Evolutionary conservation across 53 echinoderm and acorn worm genomes (phyloP).

Genomic region (Hippasteria phrygiana): DNA sequence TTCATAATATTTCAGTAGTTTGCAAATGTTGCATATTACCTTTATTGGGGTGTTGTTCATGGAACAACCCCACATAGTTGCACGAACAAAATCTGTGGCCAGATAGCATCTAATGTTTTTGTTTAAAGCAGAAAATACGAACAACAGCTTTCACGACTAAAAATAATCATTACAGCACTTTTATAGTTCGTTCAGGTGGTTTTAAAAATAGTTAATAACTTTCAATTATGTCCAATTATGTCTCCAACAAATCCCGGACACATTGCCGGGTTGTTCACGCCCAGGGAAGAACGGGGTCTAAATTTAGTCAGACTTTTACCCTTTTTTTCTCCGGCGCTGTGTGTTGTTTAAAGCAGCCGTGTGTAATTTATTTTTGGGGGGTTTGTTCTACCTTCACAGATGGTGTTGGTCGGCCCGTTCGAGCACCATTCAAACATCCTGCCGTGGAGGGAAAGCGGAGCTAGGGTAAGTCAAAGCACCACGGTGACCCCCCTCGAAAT

Average conservation of each 20-base stretch:
- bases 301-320: constrained; percentile 20
- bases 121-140: not conserved
- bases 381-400: constrained; percentile 58
- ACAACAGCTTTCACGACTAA: constrained; percentile 30
- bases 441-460: constrained; percentile 97
- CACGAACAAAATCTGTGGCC: no score
- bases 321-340: not conserved
- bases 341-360: not conserved
- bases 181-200: not conserved
- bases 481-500: not conserved
- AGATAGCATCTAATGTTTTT: no score
- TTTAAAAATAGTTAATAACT: not conserved
- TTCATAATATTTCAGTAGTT: no score
- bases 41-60: no score
- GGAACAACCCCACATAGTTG: no score
- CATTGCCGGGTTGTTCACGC: constrained; percentile 45
- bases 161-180: constrained; percentile 30
- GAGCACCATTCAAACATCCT: constrained; percentile 99
- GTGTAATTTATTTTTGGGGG: constrained; percentile 25
- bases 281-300: constrained; percentile 32
- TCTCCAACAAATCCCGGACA: constrained; percentile 34
- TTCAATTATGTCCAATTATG: constrained; percentile 30
- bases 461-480: constrained; percentile 71
- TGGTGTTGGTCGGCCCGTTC: constrained; percentile 95
- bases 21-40: no score